Conservation (phyloP, 2,797 vertebrate genomes). For the Trichosurus vulpecula region DNA sequence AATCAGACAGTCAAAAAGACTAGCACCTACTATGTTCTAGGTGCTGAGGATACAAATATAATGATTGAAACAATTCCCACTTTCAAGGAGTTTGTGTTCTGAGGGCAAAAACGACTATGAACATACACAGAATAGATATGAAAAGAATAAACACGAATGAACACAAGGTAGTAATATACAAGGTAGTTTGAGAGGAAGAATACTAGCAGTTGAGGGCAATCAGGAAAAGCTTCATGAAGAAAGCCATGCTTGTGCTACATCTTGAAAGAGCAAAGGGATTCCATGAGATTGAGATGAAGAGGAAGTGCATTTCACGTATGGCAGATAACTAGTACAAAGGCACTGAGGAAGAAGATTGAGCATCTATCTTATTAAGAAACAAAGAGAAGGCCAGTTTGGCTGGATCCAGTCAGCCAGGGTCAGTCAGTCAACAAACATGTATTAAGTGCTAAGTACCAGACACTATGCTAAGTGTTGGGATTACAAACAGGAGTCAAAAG, state of each 20-base stretch:
- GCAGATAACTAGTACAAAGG: not conserved
- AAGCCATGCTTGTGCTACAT: not conserved
- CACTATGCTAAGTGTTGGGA: too few species aligned
- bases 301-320: not conserved
- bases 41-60: not conserved
- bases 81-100: not conserved
- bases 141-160: not conserved
- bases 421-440: not conserved
- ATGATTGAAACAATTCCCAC: not conserved
- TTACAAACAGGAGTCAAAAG: not conserved
- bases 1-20: not conserved
- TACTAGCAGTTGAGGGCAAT: not conserved
- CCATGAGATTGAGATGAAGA: not conserved
- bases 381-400: not conserved
- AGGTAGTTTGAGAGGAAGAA: not conserved
- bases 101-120: not conserved
- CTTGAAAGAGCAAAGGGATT: not conserved
- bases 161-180: not conserved
- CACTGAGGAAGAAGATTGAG: not conserved
- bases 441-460: too few species aligned
- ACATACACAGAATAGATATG: not conserved
- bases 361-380: not conserved
- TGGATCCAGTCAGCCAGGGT: not conserved
- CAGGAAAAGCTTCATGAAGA: not conserved
- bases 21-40: not conserved